Evolutionary conservation across 2,888 invertebrate genomes (phyloP).

Genomic region (Melinaea menophilus): DNA sequence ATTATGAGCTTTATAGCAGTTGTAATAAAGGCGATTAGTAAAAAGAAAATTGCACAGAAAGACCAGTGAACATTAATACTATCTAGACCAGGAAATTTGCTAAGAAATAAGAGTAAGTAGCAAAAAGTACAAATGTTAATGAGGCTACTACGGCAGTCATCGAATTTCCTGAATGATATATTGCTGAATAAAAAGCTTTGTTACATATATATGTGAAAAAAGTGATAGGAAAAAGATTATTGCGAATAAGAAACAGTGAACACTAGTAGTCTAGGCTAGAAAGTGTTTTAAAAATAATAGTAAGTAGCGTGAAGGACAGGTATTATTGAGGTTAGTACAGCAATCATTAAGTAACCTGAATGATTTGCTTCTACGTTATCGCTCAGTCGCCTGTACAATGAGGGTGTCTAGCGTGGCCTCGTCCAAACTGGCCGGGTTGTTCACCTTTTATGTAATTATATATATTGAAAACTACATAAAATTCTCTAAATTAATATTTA

Average conservation of each 20-base stretch:
- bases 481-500: not conserved
- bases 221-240: not conserved
- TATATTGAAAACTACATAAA: not conserved
- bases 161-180: not conserved
- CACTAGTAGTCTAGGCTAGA: not conserved
- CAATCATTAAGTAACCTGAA: conserved; percentile 60
- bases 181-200: not conserved
- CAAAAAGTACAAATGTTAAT: conserved; percentile 9
- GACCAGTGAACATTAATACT: not conserved
- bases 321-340: conserved; percentile 28
- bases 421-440: conserved; percentile 73
- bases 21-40: not conserved
- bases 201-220: too few relatives aligned
- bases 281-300: conserved; percentile 16
- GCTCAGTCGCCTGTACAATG: conserved; percentile 76
- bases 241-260: not conserved
- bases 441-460: conserved; percentile 55
- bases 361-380: conserved; percentile 75
- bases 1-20: conserved; percentile 69
- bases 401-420: conserved; percentile 74
- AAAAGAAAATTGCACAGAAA: not conserved
- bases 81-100: not conserved
- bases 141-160: not conserved
- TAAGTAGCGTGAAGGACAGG: conserved; percentile 12
- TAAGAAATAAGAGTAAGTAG: conserved; percentile 18